Conservation (phyloP, 2,797 vertebrate species). For the Discoglossus pictus region DNA sequence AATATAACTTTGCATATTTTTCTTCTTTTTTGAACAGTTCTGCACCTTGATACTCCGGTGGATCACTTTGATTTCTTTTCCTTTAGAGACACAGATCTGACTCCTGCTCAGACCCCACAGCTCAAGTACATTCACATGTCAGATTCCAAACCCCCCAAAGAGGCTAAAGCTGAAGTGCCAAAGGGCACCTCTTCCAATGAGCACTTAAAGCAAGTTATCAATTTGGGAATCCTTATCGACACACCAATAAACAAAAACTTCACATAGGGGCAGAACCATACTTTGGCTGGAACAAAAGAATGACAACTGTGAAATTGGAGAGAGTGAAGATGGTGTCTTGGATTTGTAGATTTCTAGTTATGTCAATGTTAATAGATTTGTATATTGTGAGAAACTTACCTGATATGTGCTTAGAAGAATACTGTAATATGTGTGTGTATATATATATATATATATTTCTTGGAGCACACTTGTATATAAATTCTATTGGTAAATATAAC, state of each 20-base stretch:
- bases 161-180: neutral
- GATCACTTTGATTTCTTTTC: constrained; percentile 63
- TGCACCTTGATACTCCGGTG: constrained; percentile 63
- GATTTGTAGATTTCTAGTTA: neutral
- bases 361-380: too few relatives aligned
- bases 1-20: neutral
- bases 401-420: neutral
- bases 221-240: constrained; percentile 15
- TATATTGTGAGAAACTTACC: too few relatives aligned
- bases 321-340: too few relatives aligned
- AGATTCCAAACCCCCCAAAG: neutral
- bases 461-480: too few relatives aligned
- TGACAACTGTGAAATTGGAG: neutral
- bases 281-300: too few relatives aligned
- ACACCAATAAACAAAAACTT: too few relatives aligned
- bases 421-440: too few relatives aligned
- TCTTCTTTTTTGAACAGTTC: constrained; percentile 48
- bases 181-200: constrained; percentile 23
- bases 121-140: constrained; percentile 2
- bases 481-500: too few relatives aligned
- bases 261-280: neutral
- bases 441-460: too few relatives aligned
- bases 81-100: constrained; percentile 50
- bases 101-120: constrained; percentile 46
- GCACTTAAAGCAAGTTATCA: constrained; percentile 16